A percentile compares a stretch with the other conserved stretches of the same genome.
Evolutionary conservation across 2,113 vertebrate species (phyloP).

Genomic region (Dromas ardeola): DNA sequence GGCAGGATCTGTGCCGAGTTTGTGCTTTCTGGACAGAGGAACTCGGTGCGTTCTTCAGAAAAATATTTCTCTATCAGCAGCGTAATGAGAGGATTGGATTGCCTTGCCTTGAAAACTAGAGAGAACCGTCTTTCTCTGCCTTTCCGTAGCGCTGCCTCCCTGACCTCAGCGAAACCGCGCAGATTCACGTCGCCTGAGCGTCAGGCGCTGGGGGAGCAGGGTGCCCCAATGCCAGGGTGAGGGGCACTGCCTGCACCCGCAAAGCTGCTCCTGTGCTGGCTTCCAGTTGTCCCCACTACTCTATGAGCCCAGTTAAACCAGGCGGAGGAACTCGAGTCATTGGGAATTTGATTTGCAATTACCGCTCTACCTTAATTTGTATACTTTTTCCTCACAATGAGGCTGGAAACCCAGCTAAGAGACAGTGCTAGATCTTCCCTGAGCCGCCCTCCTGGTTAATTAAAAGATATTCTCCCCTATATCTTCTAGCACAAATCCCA

Average conservation of each 20-base stretch:
- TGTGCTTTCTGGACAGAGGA: background rate
- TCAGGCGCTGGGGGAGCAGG: background rate
- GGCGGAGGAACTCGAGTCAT: background rate
- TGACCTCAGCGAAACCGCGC: rapidly evolving
- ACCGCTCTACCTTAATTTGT: background rate
- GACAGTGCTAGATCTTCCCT: background rate
- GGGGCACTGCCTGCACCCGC: background rate
- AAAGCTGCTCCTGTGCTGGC: background rate
- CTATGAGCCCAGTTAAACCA: rapidly evolving
- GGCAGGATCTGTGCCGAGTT: background rate
- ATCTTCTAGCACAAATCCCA: slow-evolving; percentile 46
- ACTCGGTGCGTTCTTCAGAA: background rate
- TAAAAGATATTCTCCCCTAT: slow-evolving; percentile 46
- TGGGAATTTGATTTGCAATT: background rate
- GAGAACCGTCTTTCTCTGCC: background rate
- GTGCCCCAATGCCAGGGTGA: background rate
- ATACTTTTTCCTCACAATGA: background rate
- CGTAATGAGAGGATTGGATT: background rate
- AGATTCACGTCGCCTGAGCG: background rate
- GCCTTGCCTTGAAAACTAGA: background rate
- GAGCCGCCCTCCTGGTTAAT: slow-evolving; percentile 51
- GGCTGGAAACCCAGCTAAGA: background rate
- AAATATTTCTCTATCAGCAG: background rate
- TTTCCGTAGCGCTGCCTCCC: background rate
- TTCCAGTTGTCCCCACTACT: background rate